phyloP scores from a whole-genome alignment of 2,797 vertebrate genomes.

The Pseudocheirus occidentalis region DNA sequence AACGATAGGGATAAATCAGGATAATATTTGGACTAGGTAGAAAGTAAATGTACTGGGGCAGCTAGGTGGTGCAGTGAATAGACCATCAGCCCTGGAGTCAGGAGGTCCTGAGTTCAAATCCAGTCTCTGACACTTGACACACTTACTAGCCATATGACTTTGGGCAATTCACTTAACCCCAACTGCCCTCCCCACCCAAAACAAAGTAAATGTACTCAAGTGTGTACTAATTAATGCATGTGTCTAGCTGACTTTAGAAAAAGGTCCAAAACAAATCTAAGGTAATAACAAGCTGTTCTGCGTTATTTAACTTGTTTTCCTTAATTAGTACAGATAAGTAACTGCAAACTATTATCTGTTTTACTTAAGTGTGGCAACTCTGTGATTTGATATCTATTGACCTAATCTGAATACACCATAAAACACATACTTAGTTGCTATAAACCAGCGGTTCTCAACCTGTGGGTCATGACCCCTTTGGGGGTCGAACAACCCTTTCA shows the following conservation, averaged over 20 bases:
- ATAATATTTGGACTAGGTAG: neutral
- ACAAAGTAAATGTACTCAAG: neutral
- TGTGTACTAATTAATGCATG: neutral
- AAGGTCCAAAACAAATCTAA: neutral
- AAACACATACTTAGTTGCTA: neutral
- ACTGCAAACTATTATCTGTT: neutral
- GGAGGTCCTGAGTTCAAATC: no score
- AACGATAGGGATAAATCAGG: neutral
- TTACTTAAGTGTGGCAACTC: neutral
- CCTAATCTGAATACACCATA: neutral
- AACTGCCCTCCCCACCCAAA: no score
- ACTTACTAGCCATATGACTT: no score
- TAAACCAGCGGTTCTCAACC: no score
- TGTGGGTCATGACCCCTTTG: no score
- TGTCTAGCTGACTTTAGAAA: neutral
- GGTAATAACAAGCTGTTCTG: neutral
- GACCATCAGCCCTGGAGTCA: no score
- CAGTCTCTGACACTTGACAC: no score
- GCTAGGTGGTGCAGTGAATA: no score
- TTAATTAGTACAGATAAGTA: neutral
- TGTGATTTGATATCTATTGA: neutral
- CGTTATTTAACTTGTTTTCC: neutral
- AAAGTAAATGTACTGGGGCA: neutral
- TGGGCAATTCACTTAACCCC: no score
- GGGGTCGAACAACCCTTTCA: no score